Base-by-base conservation (phyloP, 2,113 vertebrate genomes). In the Casuarius casuarius region DNA sequence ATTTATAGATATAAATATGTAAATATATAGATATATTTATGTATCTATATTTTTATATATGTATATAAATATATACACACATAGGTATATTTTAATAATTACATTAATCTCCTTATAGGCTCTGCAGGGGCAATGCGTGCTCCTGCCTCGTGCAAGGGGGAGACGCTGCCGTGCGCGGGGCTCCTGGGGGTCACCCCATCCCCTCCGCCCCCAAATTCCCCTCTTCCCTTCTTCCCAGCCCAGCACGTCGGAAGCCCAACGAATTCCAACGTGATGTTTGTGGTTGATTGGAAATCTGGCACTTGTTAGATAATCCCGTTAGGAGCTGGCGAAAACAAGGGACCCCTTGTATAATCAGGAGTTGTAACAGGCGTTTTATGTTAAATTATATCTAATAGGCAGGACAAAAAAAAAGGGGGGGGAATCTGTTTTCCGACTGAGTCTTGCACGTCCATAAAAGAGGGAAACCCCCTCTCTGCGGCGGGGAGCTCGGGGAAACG, bases 281-380 rank as follows among this genome's bases (percentile, higher is more conserved):
- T 96, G 95, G 94, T 95, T 98, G 95, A 97, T 98, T 98, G 97
- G 95, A 96, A 97, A 96, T 91, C 97, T 31, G 91, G 85, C 97
- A 82, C 90, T 95, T 92, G 96, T 95, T 94, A 93, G 89, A 87
- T 97, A 98, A 98, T 97, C 97, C 97, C 96, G 97, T 98, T 98
- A 97, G 97, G 90, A 93, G 94, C 95, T 89, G 78, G 95, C 71
- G 16, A 97, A 98, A 97, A 97, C 92, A 95, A 97, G 91, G 81
- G 84, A 84, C 79, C 80, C 78, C 92, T 86, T 62, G 88, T 93
- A 77, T 67, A 83, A 49, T 87, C 95, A 16, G 75, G 74, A 51
- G 91, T 84, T 97, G 92, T 95, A 97, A 97, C 87, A 96, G 83
- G 97, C 97, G 49, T 94, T 97, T 93, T 97, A 94, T 89, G 98